A percentile compares a stretch with the other conserved stretches of the same genome.
Evolutionary conservation across 1,140 invertebrate species (phyloP).

Genomic region (Euschistus heros): DNA sequence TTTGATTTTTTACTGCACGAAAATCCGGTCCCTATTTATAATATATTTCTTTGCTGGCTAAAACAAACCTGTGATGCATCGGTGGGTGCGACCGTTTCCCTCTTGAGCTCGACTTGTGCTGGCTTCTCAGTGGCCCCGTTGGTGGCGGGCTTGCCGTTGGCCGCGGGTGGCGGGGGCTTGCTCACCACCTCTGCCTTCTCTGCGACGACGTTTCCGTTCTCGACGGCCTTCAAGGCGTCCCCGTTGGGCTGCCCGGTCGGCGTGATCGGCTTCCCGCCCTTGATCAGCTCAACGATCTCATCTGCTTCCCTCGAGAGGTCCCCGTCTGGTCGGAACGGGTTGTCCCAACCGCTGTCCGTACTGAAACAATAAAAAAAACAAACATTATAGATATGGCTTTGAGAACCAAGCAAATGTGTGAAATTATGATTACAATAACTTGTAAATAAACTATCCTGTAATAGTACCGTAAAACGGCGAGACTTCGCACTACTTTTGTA

Average conservation of each 20-base stretch:
- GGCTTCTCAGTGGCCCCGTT: slow-evolving; percentile 33
- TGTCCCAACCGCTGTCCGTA: slow-evolving; percentile 90
- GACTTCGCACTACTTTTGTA: too few species aligned
- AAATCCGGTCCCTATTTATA: too few species aligned
- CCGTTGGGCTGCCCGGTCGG: slow-evolving; percentile 39
- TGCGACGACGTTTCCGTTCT: slow-evolving; percentile 22
- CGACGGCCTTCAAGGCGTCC: slow-evolving; percentile 2
- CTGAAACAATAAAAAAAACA: slow-evolving; percentile 44
- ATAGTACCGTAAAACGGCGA: too few species aligned
- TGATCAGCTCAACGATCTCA: slow-evolving; percentile 88
- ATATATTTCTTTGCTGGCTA: too few species aligned
- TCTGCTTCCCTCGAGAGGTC: slow-evolving; percentile 90
- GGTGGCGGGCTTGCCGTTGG: slow-evolving; percentile 34
- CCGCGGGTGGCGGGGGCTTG: slow-evolving; percentile 33
- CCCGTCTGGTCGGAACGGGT: slow-evolving; percentile 91
- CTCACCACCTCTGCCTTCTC: slow-evolving; percentile 33
- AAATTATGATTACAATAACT: too few species aligned
- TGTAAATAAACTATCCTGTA: too few species aligned
- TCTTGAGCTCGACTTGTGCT: slow-evolving; percentile 61
- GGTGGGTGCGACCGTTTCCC: slow-evolving; percentile 53
- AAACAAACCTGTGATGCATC: slow-evolving; percentile 53
- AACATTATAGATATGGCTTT: not conserved
- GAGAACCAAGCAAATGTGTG: not conserved
- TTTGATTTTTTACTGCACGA: too few species aligned
- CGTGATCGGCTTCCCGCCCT: slow-evolving; percentile 75